Evolutionary conservation across 92 coral and sea anemone species (phyloP), one percentile per base, ranked within the genome.

Genomic region (Bergia sp.): DNA sequence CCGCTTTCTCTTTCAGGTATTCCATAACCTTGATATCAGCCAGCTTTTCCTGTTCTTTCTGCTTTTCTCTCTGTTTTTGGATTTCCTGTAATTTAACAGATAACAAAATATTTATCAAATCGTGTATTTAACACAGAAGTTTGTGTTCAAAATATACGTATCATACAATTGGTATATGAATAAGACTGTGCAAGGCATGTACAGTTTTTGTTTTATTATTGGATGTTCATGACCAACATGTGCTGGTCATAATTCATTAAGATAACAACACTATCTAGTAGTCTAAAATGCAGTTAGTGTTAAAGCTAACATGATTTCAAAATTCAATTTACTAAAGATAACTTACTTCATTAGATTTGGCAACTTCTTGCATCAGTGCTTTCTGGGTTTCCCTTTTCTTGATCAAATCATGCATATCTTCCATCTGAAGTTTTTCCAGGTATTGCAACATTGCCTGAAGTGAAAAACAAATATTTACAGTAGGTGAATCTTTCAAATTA

Each of bases 1-100:
- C 97, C 86, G 98, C 95, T 90, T 97, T 97, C 79, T 95, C 95
- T 73, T 96, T 97, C 84, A 97, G 85, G 88, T 95, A 97, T 49
- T 97, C 97, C 99, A 96, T 96, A 76, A 97, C 99, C 78, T 96
- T 97, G 57, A 95, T 79, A 88, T 97, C 99, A 41, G 93, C 99
- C 77, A 97, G 91, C 61, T 93, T 90, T 73, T 95, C 99, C 47
- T 96, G 99, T 36, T 96, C 94, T 7, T 86, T 80, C 85, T 95
- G 96, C 44, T 92, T 77, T 7, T 94, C 94, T 77, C 91, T 93
- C 55, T 88, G 93, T 16, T 87, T 83, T 20, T 92, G 94, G 21
- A 97, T 97, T 78, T 97, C 99, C 98, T 95, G 82, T 3, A 43
- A 18, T 44, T 45, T 4, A 55, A 38, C 20, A 67, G 75, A 39